Percentiles rank a stretch among this genome's conserved stretches.
phyloP scores from a whole-genome alignment of 2,888 invertebrate species.

The Eulithis testata region DNA sequence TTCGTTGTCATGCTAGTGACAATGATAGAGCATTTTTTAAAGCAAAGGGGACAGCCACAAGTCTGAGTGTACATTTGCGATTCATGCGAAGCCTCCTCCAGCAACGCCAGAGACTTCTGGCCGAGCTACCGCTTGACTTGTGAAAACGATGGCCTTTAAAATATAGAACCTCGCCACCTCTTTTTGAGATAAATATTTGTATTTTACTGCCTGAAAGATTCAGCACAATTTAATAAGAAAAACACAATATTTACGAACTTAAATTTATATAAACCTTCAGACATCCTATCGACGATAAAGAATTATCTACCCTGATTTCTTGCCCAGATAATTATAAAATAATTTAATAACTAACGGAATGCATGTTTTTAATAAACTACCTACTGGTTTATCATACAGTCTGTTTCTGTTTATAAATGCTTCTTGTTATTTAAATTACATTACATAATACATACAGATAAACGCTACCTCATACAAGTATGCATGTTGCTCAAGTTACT shows the following conservation, averaged over 20 bases:
- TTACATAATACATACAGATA: constrained; percentile 10
- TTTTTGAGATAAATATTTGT: constrained; percentile 52
- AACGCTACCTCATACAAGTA: background rate
- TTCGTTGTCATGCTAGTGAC: too few relatives aligned
- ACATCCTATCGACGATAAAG: background rate
- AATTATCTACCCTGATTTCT: background rate
- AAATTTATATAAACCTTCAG: too few relatives aligned
- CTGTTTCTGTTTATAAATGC: too few relatives aligned
- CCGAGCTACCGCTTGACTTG: constrained; percentile 58
- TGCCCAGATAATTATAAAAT: too few relatives aligned
- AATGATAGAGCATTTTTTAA: too few relatives aligned
- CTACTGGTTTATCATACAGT: too few relatives aligned
- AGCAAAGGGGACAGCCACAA: constrained; percentile 47
- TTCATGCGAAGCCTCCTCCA: constrained; percentile 51
- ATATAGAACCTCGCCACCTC: constrained; percentile 61
- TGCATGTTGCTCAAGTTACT: constrained; percentile 13
- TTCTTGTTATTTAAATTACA: background rate
- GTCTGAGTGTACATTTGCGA: constrained; percentile 61
- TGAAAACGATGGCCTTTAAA: constrained; percentile 59
- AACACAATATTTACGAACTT: too few relatives aligned
- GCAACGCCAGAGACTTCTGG: constrained; percentile 67
- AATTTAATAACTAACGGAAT: too few relatives aligned
- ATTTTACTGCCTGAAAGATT: constrained; percentile 7
- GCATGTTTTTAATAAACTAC: too few relatives aligned
- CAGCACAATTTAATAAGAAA: background rate